Conservation (phyloP, 1,140 invertebrate species). For the Drosophila athabasca region DNA sequence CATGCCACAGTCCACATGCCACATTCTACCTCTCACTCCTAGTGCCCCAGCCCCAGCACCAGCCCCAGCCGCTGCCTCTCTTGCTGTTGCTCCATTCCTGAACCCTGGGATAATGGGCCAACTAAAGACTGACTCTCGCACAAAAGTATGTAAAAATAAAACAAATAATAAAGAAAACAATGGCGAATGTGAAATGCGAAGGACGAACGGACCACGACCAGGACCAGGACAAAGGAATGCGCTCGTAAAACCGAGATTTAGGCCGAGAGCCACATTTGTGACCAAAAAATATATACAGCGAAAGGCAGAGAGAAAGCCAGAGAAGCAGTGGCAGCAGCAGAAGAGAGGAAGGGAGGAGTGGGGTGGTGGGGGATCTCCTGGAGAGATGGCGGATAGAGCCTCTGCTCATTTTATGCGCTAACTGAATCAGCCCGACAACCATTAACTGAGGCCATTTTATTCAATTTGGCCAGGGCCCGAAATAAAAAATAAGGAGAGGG, state of each 20-base stretch:
- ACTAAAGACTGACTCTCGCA: conserved; percentile 56
- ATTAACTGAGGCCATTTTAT: conserved; percentile 81
- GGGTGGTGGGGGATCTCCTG: conserved; percentile 2
- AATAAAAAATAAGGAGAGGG: conserved; percentile 24
- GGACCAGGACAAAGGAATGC: conserved; percentile 59
- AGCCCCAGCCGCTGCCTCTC: background rate
- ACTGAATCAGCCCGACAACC: conserved; percentile 81
- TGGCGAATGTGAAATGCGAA: conserved; percentile 42
- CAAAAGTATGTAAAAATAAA: conserved; percentile 79
- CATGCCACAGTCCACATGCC: background rate
- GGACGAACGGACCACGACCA: conserved; percentile 2
- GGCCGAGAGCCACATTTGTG: conserved; percentile 77
- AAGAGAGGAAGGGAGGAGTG: conserved; percentile 15
- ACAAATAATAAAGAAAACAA: conserved; percentile 82
- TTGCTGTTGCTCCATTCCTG: too few species aligned
- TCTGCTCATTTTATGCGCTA: conserved; percentile 80
- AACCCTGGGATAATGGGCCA: conserved; percentile 60
- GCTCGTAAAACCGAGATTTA: conserved; percentile 81
- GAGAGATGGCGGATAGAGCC: conserved; percentile 48
- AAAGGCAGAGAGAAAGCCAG: too few species aligned
- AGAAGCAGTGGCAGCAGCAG: conserved; percentile 9
- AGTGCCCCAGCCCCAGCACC: too few species aligned
- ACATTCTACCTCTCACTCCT: background rate
- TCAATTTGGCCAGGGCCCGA: conserved; percentile 66
- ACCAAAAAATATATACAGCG: conserved; percentile 58